Base-by-base conservation (phyloP, 2,888 invertebrate species). In the Criorhina ranunculi region DNA sequence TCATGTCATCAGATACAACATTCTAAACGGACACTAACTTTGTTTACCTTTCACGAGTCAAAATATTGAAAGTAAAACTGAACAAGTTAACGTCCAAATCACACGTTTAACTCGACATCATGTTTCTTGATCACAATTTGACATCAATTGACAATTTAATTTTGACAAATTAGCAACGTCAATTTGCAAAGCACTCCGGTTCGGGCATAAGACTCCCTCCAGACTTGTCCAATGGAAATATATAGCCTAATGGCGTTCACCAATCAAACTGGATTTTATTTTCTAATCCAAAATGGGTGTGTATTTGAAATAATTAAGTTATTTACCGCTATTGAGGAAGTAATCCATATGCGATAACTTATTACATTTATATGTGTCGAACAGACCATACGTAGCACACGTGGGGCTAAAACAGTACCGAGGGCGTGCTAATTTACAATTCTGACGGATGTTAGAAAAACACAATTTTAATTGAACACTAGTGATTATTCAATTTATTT, bases 221-320 rank as follows among this genome's bases (percentile, higher is more conserved):
- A 35, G 5, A 44, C 40, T 24, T 29, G 19, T 12, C 44, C 73
- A 44, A 35, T 55, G 29, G n/a, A 15, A 51, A 24, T 3, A 51
- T 3, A 51, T 5, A 11, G 40, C 5, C 40, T 51, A 29, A 6
- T 42, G 51, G 33, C 40, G 72, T 12, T 19, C 24, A 12, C 42
- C 72, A 78, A 67, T 77, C 72, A 73, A 83, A 57, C 78, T 66
- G 72, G 77, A 77, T 67, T 66, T 24, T 4, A 24, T 24, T 66
- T 40, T 72, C 44, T 67, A 73, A 83, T 83, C 78, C 78, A 60
- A 73, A 82, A 83, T 83, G 77, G 82, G 82, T 73, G 82, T 83
- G 82, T 67, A 57, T 73, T 72, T 60, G 24, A 77, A 77, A 78
- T 83, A 83, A 78, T 73, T 73, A 83, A 78, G 60, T 60, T 67